Conservation (phyloP, 2,888 invertebrate genomes). For the Sesia bembeciformis region DNA sequence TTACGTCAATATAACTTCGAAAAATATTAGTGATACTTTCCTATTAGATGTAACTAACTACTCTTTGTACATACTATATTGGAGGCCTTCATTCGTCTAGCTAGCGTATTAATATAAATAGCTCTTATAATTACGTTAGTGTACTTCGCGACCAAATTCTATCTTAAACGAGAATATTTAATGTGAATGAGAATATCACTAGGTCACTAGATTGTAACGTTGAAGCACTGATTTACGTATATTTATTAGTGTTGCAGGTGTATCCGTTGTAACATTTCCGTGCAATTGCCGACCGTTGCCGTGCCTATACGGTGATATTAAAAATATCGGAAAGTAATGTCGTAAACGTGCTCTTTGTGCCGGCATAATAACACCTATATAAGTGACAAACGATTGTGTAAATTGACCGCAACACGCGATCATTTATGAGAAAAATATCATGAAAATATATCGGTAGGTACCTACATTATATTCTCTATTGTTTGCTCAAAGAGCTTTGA, state of each 20-base stretch:
- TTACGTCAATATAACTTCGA: neutral
- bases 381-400: no score
- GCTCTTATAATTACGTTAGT: slow-evolving; percentile 24
- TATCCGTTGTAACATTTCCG: neutral
- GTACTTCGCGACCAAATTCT: slow-evolving; percentile 60
- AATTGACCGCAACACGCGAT: no score
- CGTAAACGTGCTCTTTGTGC: no score
- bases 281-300: neutral
- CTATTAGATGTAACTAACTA: slow-evolving; percentile 33
- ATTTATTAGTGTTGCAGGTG: neutral
- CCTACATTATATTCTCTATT: no score
- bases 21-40: slow-evolving; percentile 40
- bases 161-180: slow-evolving; percentile 30
- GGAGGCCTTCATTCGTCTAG: slow-evolving; percentile 64
- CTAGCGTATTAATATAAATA: slow-evolving; percentile 26
- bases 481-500: no score
- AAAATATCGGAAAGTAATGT: no score
- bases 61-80: slow-evolving; percentile 44
- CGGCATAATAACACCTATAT: no score
- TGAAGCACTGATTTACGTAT: slow-evolving; percentile 24
- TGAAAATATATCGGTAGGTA: no score
- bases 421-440: no score
- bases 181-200: slow-evolving; percentile 35
- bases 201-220: slow-evolving; percentile 29
- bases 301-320: no score